These are phyloP conservation scores for Solenopsis invicta DNA, from an alignment of 1,140 invertebrate genomes.

Conservation along the genomic window DNA sequence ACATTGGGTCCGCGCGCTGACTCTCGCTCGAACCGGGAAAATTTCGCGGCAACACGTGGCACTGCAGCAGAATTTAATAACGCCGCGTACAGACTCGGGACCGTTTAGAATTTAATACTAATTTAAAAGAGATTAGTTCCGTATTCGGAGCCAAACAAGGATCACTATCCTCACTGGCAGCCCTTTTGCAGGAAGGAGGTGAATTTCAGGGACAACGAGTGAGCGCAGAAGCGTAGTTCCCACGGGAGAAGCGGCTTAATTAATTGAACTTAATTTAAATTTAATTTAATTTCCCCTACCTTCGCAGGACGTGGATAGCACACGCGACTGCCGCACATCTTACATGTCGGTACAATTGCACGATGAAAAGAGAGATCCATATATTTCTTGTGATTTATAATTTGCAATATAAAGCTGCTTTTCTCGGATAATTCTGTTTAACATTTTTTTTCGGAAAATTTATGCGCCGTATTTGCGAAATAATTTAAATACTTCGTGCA, in stretches of 20 bases:
- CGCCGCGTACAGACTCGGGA: constrained; percentile 65
- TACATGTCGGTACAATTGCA: background rate
- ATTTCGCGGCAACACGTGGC: constrained; percentile 51
- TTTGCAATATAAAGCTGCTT: background rate
- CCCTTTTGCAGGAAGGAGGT: constrained; percentile 34
- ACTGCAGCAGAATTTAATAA: constrained; percentile 78
- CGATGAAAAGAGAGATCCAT: constrained; percentile 4
- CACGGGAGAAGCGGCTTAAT: constrained; percentile 79
- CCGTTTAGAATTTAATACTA: constrained; percentile 79
- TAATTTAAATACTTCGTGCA: background rate
- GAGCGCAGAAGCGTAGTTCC: constrained; percentile 76
- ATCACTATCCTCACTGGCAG: constrained; percentile 67
- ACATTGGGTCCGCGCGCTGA: constrained; percentile 23
- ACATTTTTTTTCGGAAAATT: constrained; percentile 5
- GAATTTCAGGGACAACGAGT: constrained; percentile 73
- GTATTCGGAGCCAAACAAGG: constrained; percentile 76
- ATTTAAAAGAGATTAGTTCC: constrained; percentile 83
- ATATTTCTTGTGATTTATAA: background rate
- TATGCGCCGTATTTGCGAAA: background rate
- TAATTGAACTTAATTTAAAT: constrained; percentile 85
- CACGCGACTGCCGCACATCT: constrained; percentile 30
- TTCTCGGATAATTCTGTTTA: background rate
- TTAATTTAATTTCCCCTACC: constrained; percentile 81
- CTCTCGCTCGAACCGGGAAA: constrained; percentile 26
- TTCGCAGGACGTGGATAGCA: background rate